A percentile compares a stretch with the other conserved stretches of the same genome.
These are phyloP conservation scores for Tinamus major DNA, from an alignment of 2,797 vertebrate species.

Conservation along the genomic window DNA sequence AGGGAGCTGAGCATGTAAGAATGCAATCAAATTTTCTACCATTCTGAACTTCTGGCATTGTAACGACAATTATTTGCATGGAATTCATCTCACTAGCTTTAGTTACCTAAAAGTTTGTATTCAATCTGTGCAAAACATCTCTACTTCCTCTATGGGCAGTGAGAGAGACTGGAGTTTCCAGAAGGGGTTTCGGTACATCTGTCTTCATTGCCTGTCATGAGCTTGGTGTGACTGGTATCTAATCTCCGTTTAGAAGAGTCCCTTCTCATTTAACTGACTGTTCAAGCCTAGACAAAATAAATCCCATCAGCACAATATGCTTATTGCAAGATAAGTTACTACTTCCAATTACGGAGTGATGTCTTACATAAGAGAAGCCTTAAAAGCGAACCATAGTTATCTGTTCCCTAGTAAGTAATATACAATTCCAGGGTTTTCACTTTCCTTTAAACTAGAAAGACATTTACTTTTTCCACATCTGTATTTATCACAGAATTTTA, in stretches of 20 bases:
- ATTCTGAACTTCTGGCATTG: neutral
- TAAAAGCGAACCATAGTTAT: neutral
- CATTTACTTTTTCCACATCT: neutral
- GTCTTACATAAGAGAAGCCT: neutral
- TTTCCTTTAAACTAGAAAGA: neutral
- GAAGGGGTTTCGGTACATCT: neutral
- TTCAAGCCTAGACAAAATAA: neutral
- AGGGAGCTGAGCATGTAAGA: neutral
- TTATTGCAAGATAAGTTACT: neutral
- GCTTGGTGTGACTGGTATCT: neutral
- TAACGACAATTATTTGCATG: neutral
- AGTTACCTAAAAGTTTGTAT: neutral
- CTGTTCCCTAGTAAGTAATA: neutral
- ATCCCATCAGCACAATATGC: neutral
- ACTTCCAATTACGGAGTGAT: neutral
- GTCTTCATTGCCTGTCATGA: neutral
- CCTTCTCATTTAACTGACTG: neutral
- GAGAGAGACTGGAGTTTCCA: conserved; percentile 10
- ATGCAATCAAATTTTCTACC: neutral
- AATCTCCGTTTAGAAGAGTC: neutral
- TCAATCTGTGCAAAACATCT: neutral
- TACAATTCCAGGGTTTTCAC: neutral
- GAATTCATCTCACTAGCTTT: neutral
- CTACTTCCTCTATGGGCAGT: neutral
- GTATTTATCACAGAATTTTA: neutral